A percentile compares a stretch with the other conserved stretches of the same genome.
phyloP scores from a whole-genome alignment of 64 coral and sea anemone genomes.

The Acropora yongei region DNA sequence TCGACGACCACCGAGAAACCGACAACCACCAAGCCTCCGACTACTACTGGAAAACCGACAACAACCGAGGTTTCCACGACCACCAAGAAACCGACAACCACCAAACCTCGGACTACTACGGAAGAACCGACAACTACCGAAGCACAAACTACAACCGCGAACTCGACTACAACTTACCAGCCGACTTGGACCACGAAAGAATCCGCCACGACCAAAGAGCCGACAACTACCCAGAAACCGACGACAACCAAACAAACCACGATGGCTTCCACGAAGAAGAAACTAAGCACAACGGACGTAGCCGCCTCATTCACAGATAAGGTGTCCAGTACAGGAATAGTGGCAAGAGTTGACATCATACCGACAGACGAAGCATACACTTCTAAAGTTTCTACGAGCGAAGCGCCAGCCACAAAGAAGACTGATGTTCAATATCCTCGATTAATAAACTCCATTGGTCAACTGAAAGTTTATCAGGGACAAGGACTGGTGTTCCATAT shows the following conservation, averaged over 20 bases:
- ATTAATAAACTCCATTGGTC: conserved; percentile 56
- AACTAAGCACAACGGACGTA: background rate
- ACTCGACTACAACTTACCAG: background rate
- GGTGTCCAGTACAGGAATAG: background rate
- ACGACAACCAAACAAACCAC: background rate
- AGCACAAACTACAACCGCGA: background rate
- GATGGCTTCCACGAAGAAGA: background rate
- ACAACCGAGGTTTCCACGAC: background rate
- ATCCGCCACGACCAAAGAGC: background rate
- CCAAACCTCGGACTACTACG: background rate
- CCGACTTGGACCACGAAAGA: background rate
- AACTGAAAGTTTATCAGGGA: conserved; percentile 41
- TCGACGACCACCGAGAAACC: background rate
- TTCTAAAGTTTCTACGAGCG: background rate
- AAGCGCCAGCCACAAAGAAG: conserved; percentile 3
- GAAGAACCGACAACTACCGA: conserved; percentile 12
- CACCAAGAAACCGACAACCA: background rate
- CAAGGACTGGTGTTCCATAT: conserved; percentile 61
- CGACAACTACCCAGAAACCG: background rate
- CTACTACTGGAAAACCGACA: background rate
- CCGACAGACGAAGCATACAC: background rate
- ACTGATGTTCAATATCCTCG: background rate
- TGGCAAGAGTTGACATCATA: background rate
- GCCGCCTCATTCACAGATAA: background rate
- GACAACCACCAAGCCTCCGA: background rate